Evolutionary conservation across 2,888 invertebrate species (phyloP).

Genomic region (Scrobipalpa atriplicella): DNA sequence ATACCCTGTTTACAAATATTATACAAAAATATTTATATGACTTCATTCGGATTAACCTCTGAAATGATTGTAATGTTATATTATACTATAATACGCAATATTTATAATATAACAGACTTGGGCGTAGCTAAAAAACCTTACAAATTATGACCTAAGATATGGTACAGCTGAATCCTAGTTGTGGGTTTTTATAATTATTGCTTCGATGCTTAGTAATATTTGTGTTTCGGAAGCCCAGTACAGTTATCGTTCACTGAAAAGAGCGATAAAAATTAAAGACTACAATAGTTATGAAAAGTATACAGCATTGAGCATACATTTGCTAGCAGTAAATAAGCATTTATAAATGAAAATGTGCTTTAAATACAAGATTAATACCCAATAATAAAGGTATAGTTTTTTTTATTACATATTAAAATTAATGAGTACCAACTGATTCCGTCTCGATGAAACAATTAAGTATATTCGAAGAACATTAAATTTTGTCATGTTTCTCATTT

Average conservation of each 20-base stretch:
- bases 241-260: conserved; percentile 24
- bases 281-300: conserved; percentile 23
- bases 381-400: not conserved
- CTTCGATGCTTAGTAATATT: conserved; percentile 13
- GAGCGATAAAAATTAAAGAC: conserved; percentile 20
- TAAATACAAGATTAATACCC: not conserved
- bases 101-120: not conserved
- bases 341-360: conserved; percentile 20
- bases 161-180: not conserved
- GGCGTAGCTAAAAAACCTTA: not conserved
- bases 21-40: conserved; percentile 40
- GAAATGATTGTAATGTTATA: not conserved
- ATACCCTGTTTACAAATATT: conserved; percentile 52
- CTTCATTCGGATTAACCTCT: not conserved
- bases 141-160: not conserved
- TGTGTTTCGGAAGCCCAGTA: conserved; percentile 23
- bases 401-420: not conserved
- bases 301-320: conserved; percentile 27
- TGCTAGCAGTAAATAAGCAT: conserved; percentile 2
- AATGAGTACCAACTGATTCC: conserved; percentile 18
- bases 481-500: conserved; percentile 46
- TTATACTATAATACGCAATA: not conserved
- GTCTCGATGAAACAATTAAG: conserved; percentile 23
- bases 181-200: not conserved
- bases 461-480: conserved; percentile 29